Evolutionary conservation across 2,113 vertebrate species (phyloP).

Genomic region (Dicaeum eximium): DNA sequence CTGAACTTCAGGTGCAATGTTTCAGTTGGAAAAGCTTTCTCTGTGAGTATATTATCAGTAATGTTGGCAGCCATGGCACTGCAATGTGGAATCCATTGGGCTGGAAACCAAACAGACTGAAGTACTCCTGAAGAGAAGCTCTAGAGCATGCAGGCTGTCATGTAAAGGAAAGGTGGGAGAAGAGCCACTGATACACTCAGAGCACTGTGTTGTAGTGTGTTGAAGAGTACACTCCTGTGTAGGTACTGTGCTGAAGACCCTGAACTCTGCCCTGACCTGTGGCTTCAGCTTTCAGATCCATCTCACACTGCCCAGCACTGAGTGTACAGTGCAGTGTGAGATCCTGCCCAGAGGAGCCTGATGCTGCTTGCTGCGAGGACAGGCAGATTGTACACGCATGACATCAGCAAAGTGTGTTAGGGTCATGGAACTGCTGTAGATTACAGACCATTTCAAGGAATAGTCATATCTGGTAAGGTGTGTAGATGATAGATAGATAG

Average conservation of each 20-base stretch:
- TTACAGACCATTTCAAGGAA: neutral
- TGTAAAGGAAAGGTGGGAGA: neutral
- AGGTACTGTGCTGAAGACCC: neutral
- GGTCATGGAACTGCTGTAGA: neutral
- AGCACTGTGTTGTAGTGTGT: neutral
- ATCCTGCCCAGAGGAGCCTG: neutral
- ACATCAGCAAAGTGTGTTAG: neutral
- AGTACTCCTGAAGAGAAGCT: neutral
- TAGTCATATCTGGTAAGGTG: neutral
- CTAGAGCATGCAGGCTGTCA: neutral
- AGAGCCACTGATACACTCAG: neutral
- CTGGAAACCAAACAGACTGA: neutral
- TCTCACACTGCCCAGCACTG: neutral
- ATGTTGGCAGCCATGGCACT: rapidly evolving
- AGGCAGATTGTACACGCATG: rapidly evolving
- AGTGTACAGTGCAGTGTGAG: neutral
- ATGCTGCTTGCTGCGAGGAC: neutral
- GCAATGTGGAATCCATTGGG: neutral
- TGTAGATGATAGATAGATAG: no score
- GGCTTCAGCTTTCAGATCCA: neutral
- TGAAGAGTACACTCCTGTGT: neutral
- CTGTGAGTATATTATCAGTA: neutral
- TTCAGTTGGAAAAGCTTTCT: neutral
- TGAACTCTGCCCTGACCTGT: neutral
- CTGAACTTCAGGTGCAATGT: neutral